Base-by-base conservation (phyloP, 2,888 invertebrate genomes). In the Cerceris ruficornis region DNA sequence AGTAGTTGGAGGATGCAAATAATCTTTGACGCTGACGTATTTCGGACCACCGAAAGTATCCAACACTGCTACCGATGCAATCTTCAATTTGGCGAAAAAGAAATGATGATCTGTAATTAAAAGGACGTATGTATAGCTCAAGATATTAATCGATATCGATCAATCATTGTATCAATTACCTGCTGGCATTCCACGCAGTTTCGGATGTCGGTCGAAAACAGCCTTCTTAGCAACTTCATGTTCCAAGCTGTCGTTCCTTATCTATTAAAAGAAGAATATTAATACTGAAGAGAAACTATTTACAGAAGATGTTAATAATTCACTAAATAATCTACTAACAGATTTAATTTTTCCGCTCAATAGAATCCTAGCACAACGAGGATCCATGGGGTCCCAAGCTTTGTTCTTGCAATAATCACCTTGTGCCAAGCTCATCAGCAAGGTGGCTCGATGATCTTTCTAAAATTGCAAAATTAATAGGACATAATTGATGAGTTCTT, bases 11-110 rank as follows among this genome's bases (percentile, higher is more conserved):
- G 89, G 88, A 71, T 91, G 69, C 14, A 95, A 93, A 86, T 96
- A 96, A 80, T 96, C 96, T 15, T 93, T 92, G 0, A 95, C 92
- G 0, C 93, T 91, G 15, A 96, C 94, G 89, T 94, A 94, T 85
- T 95, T 95, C 14, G 97, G 96, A 2, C 98, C 97, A 2, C 98
- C 97, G 90, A 97, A 97, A 92, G 94, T 96, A 89, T 97, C 97
- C 85, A 97, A 92, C 84, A 97, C 95, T 11, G 94, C 95, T 69
- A 98, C 96, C 85, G 96, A 94, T 46, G 93, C 93, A 61, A 97
- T 96, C 82, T 95, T 94, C 88, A 98, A 85, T 92, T 96, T 96
- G 0, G 96, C 96, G 50, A 97, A 94, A 88, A 95, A 97, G 93
- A 97, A 98, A 17, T 94, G 90, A 91, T 97, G 97, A 88, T 94